Percentiles rank a stretch among this genome's conserved stretches.
phyloP scores from a whole-genome alignment of 2,113 vertebrate species.

The Scatophagus argus region DNA sequence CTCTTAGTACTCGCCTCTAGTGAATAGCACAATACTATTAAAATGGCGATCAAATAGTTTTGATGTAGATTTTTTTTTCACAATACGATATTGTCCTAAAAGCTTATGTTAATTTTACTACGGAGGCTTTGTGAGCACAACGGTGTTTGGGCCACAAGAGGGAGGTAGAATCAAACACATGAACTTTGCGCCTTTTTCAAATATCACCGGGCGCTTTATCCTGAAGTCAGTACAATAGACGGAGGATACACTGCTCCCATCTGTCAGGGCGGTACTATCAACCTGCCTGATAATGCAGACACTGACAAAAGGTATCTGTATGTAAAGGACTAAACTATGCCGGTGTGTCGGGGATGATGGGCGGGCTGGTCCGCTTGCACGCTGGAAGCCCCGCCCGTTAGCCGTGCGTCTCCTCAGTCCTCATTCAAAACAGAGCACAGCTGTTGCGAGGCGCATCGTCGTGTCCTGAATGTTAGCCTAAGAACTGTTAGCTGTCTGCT shows the following conservation, averaged over 20 bases:
- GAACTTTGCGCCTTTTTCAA: slow-evolving; percentile 35
- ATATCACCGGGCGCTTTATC: background rate
- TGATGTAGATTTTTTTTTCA: no score
- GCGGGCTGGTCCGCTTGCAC: slow-evolving; percentile 22
- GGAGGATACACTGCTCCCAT: background rate
- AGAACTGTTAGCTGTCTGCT: slow-evolving; percentile 40
- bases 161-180: slow-evolving; percentile 49
- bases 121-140: no score
- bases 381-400: slow-evolving; percentile 66
- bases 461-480: slow-evolving; percentile 40
- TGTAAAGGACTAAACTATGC: background rate
- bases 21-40: background rate
- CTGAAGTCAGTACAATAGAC: background rate
- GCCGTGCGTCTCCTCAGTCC: slow-evolving; percentile 53
- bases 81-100: no score
- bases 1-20: no score
- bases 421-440: slow-evolving; percentile 85
- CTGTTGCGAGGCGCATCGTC: slow-evolving; percentile 72
- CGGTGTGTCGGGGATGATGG: slow-evolving; percentile 15
- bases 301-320: no score
- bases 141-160: slow-evolving; percentile 53
- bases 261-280: background rate
- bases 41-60: background rate
- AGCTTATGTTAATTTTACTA: no score
- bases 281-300: background rate